A percentile compares a stretch with the other conserved stretches of the same genome.
Evolutionary conservation across 2,888 invertebrate genomes (phyloP).

Genomic region (Phengaris arion): DNA sequence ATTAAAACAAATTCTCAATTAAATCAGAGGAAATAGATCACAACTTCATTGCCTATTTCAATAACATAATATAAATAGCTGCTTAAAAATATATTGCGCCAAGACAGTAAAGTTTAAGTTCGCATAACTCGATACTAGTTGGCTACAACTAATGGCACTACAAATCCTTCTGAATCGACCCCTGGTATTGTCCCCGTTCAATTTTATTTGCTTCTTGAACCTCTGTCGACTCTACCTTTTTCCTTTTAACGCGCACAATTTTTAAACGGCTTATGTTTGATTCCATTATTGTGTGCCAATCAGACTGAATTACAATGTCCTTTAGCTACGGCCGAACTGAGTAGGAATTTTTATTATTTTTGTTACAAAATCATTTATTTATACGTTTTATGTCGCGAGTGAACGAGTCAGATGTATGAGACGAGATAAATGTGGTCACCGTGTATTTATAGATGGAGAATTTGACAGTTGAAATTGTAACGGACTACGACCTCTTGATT

Average conservation of each 20-base stretch:
- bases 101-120: conserved; percentile 21
- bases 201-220: conserved; percentile 70
- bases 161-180: conserved; percentile 68
- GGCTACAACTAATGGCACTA: conserved; percentile 68
- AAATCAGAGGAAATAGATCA: conserved; percentile 56
- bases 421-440: conserved; percentile 55
- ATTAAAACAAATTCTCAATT: conserved; percentile 42
- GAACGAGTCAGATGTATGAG: conserved; percentile 67
- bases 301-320: conserved; percentile 79
- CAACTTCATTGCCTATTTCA: conserved; percentile 57
- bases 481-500: no score
- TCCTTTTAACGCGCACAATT: conserved; percentile 75
- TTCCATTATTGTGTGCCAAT: conserved; percentile 80
- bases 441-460: conserved; percentile 60
- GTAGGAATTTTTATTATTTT: conserved; percentile 69
- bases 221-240: conserved; percentile 66
- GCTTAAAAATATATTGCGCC: conserved; percentile 27
- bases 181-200: conserved; percentile 70
- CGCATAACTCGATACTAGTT: conserved; percentile 1
- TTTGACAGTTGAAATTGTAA: not conserved
- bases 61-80: conserved; percentile 44
- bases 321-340: conserved; percentile 71
- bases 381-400: conserved; percentile 62
- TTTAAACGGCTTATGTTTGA: conserved; percentile 78
- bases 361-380: conserved; percentile 72